Evolutionary conservation across 1,140 invertebrate genomes (phyloP).

Genomic region (Temnothorax nylanderi): DNA sequence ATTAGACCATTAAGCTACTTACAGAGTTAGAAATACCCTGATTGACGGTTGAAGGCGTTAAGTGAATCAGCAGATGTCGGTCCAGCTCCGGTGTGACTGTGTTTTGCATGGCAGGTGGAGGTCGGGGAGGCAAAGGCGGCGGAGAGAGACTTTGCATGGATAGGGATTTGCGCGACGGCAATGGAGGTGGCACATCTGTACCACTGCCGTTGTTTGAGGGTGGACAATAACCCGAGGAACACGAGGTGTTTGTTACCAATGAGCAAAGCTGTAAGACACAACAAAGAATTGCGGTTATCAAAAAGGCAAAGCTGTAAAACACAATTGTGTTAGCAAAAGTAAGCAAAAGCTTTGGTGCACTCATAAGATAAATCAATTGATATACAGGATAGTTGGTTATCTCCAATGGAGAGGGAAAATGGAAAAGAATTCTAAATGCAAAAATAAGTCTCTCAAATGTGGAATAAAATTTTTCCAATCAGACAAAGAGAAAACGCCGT

Average conservation of each 20-base stretch:
- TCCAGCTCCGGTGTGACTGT: slow-evolving; percentile 83
- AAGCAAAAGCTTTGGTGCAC: slow-evolving; percentile 68
- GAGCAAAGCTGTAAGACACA: slow-evolving; percentile 86
- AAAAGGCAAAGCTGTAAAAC: slow-evolving; percentile 85
- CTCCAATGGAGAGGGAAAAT: background rate
- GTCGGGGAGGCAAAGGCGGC: slow-evolving; percentile 84
- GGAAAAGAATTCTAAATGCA: background rate
- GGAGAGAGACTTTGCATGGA: slow-evolving; percentile 84
- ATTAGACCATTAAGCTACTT: slow-evolving; percentile 83
- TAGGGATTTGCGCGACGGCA: slow-evolving; percentile 87
- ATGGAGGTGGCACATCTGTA: slow-evolving; percentile 86
- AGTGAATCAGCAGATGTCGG: slow-evolving; percentile 86
- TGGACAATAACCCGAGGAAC: slow-evolving; percentile 82
- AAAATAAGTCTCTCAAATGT: background rate
- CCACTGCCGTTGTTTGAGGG: slow-evolving; percentile 79
- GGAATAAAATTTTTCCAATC: background rate
- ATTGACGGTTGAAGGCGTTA: slow-evolving; percentile 85
- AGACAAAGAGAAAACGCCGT: no score
- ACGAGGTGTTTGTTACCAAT: slow-evolving; percentile 85
- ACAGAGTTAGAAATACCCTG: slow-evolving; percentile 85
- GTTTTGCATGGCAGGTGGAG: slow-evolving; percentile 81
- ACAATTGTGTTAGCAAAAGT: slow-evolving; percentile 80
- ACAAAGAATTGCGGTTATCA: slow-evolving; percentile 84
- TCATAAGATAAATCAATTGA: slow-evolving; percentile 19
- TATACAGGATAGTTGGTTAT: background rate